phyloP scores from a whole-genome alignment of 2,797 vertebrate species.

The Prionace glauca region DNA sequence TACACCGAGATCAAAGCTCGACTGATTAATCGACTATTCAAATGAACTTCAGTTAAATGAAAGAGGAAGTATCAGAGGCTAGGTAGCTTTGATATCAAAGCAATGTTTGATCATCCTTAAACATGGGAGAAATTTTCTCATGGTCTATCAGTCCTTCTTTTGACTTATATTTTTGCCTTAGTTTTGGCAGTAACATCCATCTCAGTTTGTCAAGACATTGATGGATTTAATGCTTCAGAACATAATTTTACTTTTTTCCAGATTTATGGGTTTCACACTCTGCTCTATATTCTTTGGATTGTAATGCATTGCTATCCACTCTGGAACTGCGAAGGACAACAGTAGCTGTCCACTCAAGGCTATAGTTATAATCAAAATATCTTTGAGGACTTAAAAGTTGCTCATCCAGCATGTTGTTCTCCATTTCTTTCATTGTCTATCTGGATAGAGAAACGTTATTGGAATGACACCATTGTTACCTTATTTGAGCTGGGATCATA shows the following conservation, averaged over 20 bases:
- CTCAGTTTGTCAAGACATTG: background rate
- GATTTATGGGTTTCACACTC: background rate
- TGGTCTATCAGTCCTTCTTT: background rate
- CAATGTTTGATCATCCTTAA: slow-evolving; percentile 11
- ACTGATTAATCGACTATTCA: background rate
- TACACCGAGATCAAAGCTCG: background rate
- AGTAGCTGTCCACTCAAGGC: background rate
- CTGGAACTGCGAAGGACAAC: background rate
- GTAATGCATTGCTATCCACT: background rate
- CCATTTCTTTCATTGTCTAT: background rate
- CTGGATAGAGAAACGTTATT: background rate
- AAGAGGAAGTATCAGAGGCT: background rate
- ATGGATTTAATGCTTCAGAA: background rate
- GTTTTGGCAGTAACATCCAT: background rate
- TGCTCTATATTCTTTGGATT: background rate
- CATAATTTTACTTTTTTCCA: background rate
- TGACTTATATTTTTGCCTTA: background rate
- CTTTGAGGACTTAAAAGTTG: background rate
- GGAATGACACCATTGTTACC: background rate
- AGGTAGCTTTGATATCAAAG: background rate
- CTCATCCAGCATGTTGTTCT: background rate
- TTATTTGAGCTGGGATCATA: background rate
- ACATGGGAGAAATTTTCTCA: background rate
- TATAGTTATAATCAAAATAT: background rate
- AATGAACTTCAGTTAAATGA: background rate